A percentile compares a stretch with the other conserved stretches of the same genome.
Conservation (phyloP, 1,140 invertebrate genomes). For the Brachionus angularis region DNA sequence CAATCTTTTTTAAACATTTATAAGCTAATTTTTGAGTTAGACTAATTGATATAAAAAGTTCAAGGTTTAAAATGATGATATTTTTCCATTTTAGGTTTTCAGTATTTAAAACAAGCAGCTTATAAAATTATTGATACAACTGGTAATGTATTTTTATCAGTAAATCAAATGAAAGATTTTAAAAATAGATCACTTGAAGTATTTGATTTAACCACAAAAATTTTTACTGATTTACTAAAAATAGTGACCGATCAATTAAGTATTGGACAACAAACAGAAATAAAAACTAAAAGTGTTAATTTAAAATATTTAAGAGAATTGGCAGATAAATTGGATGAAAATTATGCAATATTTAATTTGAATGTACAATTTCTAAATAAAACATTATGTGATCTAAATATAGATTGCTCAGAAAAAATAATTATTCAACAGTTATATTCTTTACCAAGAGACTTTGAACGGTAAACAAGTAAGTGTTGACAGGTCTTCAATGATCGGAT, state of each 20-base stretch:
- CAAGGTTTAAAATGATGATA: too few relatives aligned
- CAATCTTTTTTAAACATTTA: too few relatives aligned
- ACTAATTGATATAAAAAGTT: too few relatives aligned
- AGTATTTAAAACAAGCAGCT: slow-evolving; percentile 10
- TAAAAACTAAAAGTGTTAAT: not conserved
- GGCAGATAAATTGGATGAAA: not conserved
- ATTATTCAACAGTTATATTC: too few relatives aligned
- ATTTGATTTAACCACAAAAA: not conserved
- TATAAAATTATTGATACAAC: slow-evolving; percentile 11
- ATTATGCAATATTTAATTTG: too few relatives aligned
- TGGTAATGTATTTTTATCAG: not conserved
- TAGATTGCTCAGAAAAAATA: too few relatives aligned
- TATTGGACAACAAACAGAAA: slow-evolving; percentile 3
- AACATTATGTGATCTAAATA: too few relatives aligned
- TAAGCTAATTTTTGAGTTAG: too few relatives aligned
- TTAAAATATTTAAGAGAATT: not conserved
- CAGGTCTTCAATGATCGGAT: not conserved
- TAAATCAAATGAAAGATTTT: too few relatives aligned
- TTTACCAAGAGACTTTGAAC: too few relatives aligned
- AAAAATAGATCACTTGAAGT: not conserved
- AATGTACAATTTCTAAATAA: too few relatives aligned
- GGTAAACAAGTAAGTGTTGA: not conserved
- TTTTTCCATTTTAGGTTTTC: not conserved
- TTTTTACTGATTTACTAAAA: not conserved
- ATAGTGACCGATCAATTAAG: not conserved